Conservation (phyloP, 2,888 invertebrate species). For the Orchestes rusci region DNA sequence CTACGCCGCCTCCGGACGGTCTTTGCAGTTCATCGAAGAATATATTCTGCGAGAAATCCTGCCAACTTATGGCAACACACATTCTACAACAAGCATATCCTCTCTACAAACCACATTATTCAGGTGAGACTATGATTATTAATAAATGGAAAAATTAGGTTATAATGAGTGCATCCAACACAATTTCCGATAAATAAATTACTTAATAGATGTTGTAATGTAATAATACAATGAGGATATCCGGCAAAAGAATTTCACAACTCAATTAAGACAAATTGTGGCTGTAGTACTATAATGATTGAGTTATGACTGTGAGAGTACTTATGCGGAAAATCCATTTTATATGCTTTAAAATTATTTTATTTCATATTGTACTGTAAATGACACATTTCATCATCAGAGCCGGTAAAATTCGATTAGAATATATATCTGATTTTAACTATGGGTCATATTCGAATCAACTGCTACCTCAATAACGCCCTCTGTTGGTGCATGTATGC, state of each 20-base stretch:
- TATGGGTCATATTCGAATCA: too few species aligned
- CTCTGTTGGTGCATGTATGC: too few species aligned
- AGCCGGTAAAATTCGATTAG: too few species aligned
- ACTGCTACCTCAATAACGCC: too few species aligned
- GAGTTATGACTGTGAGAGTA: too few species aligned
- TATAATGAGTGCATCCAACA: background rate
- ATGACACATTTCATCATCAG: too few species aligned
- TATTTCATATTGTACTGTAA: too few species aligned
- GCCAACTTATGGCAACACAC: conserved; percentile 74
- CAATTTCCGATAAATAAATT: background rate
- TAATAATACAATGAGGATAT: conserved; percentile 10
- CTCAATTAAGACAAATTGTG: conserved; percentile 2
- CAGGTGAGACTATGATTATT: conserved; percentile 51
- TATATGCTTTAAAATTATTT: too few species aligned
- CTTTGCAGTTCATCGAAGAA: conserved; percentile 78
- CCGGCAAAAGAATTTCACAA: conserved; percentile 9
- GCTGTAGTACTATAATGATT: too few species aligned
- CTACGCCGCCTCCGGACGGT: conserved; percentile 78
- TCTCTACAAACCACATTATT: conserved; percentile 82
- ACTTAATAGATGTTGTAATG: conserved; percentile 2
- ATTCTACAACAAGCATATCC: conserved; percentile 74
- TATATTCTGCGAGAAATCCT: conserved; percentile 72
- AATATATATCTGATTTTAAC: too few species aligned
- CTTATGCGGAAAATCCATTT: too few species aligned
- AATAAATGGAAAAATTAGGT: background rate